Percentiles rank a stretch among this genome's conserved stretches.
Evolutionary conservation across 2,797 vertebrate species (phyloP).

Genomic region (Chelmon rostratus): DNA sequence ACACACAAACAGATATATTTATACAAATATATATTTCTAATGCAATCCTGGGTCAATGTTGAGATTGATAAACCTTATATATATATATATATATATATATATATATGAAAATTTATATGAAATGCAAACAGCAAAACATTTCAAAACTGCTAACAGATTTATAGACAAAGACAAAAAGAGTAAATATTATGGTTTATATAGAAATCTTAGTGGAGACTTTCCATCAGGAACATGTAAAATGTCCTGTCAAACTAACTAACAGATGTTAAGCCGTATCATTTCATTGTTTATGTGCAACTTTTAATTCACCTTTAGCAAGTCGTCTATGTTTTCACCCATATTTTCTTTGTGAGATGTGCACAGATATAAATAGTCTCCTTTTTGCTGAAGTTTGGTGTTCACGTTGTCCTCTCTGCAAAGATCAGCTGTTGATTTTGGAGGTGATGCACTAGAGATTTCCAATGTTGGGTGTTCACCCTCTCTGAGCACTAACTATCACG

Average conservation of each 20-base stretch:
- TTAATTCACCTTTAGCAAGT: background rate
- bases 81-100: no score
- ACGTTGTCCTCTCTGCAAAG: background rate
- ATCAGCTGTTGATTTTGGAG: background rate
- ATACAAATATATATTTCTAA: no score
- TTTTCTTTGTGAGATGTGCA: background rate
- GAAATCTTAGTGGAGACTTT: background rate
- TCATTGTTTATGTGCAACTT: background rate
- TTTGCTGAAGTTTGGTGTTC: background rate
- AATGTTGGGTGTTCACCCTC: background rate
- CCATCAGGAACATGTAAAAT: background rate
- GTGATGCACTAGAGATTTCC: background rate
- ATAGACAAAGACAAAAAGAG: no score
- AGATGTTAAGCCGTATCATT: background rate
- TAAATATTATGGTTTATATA: background rate
- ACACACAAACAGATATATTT: no score
- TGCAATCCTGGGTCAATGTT: no score
- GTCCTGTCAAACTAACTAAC: background rate
- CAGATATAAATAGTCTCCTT: no score
- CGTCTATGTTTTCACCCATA: background rate
- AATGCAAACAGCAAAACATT: background rate
- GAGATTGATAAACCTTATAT: no score
- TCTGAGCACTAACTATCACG: slow-evolving; percentile 11
- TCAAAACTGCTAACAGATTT: background rate
- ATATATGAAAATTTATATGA: no score